Evolutionary conservation across 2,113 vertebrate genomes (phyloP).

Genomic region (Muntiacus muntjak): DNA sequence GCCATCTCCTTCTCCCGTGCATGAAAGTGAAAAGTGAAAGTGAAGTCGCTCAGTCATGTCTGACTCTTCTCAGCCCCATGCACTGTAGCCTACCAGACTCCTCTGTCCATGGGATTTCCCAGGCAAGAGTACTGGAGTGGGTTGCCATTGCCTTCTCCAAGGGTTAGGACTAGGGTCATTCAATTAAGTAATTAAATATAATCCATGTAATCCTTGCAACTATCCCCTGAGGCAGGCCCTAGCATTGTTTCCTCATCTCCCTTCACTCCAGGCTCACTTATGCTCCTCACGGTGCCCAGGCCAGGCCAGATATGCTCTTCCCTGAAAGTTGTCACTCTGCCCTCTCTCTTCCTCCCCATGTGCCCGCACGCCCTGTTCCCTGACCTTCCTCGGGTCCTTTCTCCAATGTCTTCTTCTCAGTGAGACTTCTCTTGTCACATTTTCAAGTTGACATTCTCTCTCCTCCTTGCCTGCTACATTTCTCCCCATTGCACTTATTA

Average conservation of each 20-base stretch:
- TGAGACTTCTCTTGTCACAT: background rate
- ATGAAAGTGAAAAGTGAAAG: no score
- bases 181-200: background rate
- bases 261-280: background rate
- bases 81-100: no score
- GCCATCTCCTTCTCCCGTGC: no score
- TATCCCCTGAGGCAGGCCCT: background rate
- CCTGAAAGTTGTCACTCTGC: no score
- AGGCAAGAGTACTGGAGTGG: no score
- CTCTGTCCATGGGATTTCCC: no score
- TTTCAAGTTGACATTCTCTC: background rate
- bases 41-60: no score
- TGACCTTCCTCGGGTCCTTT: background rate
- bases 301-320: background rate
- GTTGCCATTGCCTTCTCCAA: no score
- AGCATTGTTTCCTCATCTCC: background rate
- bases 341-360: background rate
- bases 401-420: background rate
- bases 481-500: background rate
- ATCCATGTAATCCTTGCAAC: background rate
- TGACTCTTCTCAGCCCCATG: no score
- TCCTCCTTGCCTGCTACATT: background rate
- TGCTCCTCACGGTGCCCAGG: background rate
- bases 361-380: fast-evolving
- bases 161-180: background rate